phyloP scores from a whole-genome alignment of 2,797 vertebrate species.

The Diceros bicornis region DNA sequence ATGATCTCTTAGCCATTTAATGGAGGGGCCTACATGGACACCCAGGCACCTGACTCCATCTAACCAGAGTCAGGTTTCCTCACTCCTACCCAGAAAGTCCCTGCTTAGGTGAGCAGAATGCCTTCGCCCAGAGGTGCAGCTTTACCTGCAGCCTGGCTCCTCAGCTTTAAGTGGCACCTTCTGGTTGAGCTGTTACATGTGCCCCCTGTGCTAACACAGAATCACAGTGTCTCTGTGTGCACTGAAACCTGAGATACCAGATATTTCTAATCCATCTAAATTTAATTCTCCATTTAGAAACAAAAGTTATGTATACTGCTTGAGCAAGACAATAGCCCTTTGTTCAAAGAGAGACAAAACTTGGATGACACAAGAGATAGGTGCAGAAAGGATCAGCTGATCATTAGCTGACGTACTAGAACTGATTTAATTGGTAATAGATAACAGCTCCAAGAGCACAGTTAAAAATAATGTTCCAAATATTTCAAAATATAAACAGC shows the following conservation, averaged over 20 bases:
- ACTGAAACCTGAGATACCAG: not conserved
- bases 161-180: not conserved
- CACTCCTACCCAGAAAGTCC: not conserved
- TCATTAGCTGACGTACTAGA: not conserved
- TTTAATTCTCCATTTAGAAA: constrained; percentile 28
- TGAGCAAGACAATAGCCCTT: not conserved
- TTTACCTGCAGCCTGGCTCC: not conserved
- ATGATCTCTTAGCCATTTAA: not conserved
- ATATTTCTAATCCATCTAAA: not conserved
- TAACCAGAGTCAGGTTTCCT: not conserved
- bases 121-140: not conserved
- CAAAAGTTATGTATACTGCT: not conserved
- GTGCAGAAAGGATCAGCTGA: not conserved
- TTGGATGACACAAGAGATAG: not conserved
- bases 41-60: not conserved
- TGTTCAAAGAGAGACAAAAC: constrained; percentile 7
- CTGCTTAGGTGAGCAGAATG: not conserved
- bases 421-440: constrained; percentile 40
- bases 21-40: not conserved
- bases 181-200: fast-evolving
- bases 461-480: constrained; percentile 64
- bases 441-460: constrained; percentile 20
- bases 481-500: constrained; percentile 67
- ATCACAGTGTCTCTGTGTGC: not conserved
- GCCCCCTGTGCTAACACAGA: not conserved